Conservation (phyloP, 2,888 invertebrate species). For the Callyntrura guangdongensis region DNA sequence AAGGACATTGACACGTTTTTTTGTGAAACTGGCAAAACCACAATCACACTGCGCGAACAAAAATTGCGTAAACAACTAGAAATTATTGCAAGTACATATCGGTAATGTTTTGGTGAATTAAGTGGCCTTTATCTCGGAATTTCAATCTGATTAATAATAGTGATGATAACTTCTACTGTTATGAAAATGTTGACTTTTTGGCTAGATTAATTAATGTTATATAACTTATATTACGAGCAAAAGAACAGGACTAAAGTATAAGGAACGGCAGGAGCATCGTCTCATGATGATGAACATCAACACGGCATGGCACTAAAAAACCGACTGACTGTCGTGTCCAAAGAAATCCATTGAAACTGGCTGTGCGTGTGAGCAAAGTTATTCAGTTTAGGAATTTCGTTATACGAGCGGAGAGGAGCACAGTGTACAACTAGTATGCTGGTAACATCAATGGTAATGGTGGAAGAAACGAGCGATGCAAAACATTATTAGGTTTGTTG, state of each 20-base stretch:
- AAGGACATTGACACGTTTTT: neutral
- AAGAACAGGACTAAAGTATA: slow-evolving; percentile 16
- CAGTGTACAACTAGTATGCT: neutral
- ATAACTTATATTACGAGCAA: slow-evolving; percentile 16
- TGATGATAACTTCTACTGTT: neutral
- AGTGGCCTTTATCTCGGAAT: neutral
- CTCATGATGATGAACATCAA: slow-evolving; percentile 36
- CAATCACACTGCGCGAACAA: slow-evolving; percentile 21
- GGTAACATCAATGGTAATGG: neutral
- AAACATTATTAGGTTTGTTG: neutral
- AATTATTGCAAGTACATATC: neutral
- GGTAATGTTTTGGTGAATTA: neutral
- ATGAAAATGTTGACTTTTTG: slow-evolving; percentile 10
- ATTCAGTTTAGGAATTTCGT: neutral
- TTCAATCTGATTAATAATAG: neutral
- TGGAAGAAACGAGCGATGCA: neutral
- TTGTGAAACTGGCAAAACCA: neutral
- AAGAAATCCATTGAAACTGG: slow-evolving; percentile 10
- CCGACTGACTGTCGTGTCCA: slow-evolving; percentile 61
- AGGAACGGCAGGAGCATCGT: slow-evolving; percentile 38
- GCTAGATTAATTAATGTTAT: slow-evolving; percentile 17
- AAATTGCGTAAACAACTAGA: neutral
- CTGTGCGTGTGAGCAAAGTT: slow-evolving; percentile 9
- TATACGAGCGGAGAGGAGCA: neutral
- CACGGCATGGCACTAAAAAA: slow-evolving; percentile 70